Evolutionary conservation across 2,888 invertebrate genomes (phyloP).

Genomic region (Drosophila ustulata): DNA sequence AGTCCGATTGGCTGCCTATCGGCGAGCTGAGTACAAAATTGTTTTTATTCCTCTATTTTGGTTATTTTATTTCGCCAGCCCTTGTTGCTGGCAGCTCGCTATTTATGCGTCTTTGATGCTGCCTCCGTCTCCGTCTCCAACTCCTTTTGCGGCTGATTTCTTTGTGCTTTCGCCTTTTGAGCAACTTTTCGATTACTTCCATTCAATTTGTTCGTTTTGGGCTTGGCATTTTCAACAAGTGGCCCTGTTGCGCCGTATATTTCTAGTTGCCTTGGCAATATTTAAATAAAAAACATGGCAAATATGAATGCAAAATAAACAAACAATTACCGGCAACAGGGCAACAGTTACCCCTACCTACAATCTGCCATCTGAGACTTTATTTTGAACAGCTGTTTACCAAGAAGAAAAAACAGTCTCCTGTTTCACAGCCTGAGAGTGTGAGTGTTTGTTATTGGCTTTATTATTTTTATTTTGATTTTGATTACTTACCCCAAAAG

Average conservation of each 20-base stretch:
- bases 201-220: constrained; percentile 55
- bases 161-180: constrained; percentile 14
- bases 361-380: constrained; percentile 1
- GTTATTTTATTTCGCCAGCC: constrained; percentile 6
- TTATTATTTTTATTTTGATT: constrained; percentile 6
- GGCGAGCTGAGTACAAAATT: constrained; percentile 29
- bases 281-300: constrained; percentile 29
- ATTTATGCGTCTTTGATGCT: constrained; percentile 54
- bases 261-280: constrained; percentile 38
- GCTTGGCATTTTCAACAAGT: constrained; percentile 47
- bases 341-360: constrained; percentile 4
- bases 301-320: constrained; percentile 53
- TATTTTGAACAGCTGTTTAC: constrained; percentile 15
- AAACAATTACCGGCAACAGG: constrained; percentile 43
- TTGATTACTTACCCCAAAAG: neutral
- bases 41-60: constrained; percentile 26
- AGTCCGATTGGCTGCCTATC: constrained; percentile 50
- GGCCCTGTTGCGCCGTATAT: constrained; percentile 5
- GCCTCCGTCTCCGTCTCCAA: neutral
- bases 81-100: constrained; percentile 30
- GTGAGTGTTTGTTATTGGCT: constrained; percentile 27
- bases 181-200: constrained; percentile 57
- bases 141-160: constrained; percentile 1
- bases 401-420: constrained; percentile 9
- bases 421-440: constrained; percentile 11